A percentile compares a stretch with the other conserved stretches of the same genome.
Evolutionary conservation across 2,797 vertebrate species (phyloP).

Genomic region (Scomberomorus guttatus): DNA sequence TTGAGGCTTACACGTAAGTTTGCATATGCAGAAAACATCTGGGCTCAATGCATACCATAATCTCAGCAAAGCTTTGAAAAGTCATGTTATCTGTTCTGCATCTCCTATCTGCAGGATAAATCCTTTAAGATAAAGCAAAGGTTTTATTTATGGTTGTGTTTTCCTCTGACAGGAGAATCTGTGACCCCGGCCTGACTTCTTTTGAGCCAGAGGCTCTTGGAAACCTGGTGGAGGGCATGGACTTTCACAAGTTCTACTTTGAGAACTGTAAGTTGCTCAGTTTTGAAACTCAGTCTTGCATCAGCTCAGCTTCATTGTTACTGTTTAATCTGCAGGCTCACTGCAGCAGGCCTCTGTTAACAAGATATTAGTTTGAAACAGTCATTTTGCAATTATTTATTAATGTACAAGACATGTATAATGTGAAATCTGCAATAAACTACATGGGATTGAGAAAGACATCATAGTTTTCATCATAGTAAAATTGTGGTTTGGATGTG

Average conservation of each 20-base stretch:
- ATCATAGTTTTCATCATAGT: too few species aligned
- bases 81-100: neutral
- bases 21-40: neutral
- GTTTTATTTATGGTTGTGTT: neutral
- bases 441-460: too few species aligned
- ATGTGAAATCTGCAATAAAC: neutral
- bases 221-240: slow-evolving; percentile 99
- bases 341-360: neutral
- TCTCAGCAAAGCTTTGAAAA: neutral
- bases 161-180: slow-evolving; percentile 92
- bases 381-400: neutral
- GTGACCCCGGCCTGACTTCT: slow-evolving; percentile 98
- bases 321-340: neutral
- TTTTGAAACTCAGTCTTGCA: neutral
- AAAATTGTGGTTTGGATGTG: too few species aligned
- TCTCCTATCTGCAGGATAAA: neutral
- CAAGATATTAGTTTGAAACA: neutral
- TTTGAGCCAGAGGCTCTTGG: slow-evolving; percentile 99
- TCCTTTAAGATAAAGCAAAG: neutral
- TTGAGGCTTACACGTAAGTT: slow-evolving; percentile 98
- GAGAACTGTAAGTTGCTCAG: slow-evolving; percentile 92
- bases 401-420: too few species aligned
- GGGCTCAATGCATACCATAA: neutral
- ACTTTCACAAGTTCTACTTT: slow-evolving; percentile 99
- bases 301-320: neutral